Evolutionary conservation across 2,888 invertebrate species (phyloP), one percentile per base, ranked within the genome.

Genomic region (Cordylochernes scorpioides): DNA sequence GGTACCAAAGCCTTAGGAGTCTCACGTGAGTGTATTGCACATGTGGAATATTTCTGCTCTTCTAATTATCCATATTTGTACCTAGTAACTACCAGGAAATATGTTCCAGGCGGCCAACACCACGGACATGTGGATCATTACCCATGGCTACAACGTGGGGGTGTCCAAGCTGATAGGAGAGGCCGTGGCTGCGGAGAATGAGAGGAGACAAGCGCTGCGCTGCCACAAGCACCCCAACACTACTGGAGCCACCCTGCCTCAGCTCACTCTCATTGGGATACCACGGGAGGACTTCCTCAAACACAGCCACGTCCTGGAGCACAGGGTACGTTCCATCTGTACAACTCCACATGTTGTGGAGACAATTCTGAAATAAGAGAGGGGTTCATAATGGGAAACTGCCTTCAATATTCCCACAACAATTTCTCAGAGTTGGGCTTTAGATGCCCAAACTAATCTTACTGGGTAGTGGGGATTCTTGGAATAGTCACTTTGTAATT

Each of bases 41-140:
- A n/a, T n/a, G n/a, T n/a, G n/a, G n/a, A n/a, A n/a, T n/a, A n/a
- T n/a, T n/a, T n/a, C n/a, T n/a, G n/a, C n/a, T n/a, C n/a, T n/a
- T n/a, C n/a, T n/a, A n/a, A n/a, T n/a, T n/a, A n/a, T n/a, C n/a
- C n/a, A n/a, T n/a, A n/a, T n/a, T n/a, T n/a, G n/a, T n/a, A n/a
- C n/a, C n/a, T n/a, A n/a, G n/a, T n/a, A n/a, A n/a, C n/a, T n/a
- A n/a, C n/a, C n/a, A n/a, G n/a, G n/a, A n/a, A n/a, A n/a, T n/a
- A n/a, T n/a, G n/a, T n/a, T n/a, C n/a, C n/a, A 44, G 51, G 50
- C 51, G 27, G 51, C 50, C 8, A 50, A 50, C 38, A 45, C 48
- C 4, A 50, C 49, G 24, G 35, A 42, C 21, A 49, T 50, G 47
- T 51, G 51, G 52, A 46, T 52, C 15, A 33, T 51, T 4, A 47